These are phyloP conservation scores for Hybos culiciformis DNA, from an alignment of 2,888 invertebrate genomes.

Conservation along the genomic window DNA sequence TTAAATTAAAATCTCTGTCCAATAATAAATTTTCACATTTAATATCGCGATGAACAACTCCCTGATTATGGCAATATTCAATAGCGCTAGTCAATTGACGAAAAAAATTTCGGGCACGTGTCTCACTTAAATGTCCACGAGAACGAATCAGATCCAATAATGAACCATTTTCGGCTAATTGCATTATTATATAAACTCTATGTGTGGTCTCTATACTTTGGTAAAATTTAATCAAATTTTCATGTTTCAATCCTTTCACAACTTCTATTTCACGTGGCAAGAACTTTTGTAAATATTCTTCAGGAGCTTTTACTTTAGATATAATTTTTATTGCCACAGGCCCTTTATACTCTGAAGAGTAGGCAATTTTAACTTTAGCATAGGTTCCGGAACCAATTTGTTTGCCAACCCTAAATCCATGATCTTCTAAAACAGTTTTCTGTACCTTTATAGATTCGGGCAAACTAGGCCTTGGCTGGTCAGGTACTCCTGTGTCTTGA, in stretches of 20 bases:
- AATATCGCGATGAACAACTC: slow-evolving; percentile 70
- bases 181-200: slow-evolving; percentile 75
- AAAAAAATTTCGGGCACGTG: slow-evolving; percentile 54
- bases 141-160: slow-evolving; percentile 61
- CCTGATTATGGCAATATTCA: slow-evolving; percentile 63
- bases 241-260: slow-evolving; percentile 65
- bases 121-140: slow-evolving; percentile 56
- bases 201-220: slow-evolving; percentile 78
- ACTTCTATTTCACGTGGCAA: slow-evolving; percentile 71
- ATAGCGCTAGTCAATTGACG: slow-evolving; percentile 58
- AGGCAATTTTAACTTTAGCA: slow-evolving; percentile 67
- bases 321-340: slow-evolving; percentile 73
- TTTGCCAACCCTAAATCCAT: slow-evolving; percentile 61
- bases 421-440: slow-evolving; percentile 58
- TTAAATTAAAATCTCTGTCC: slow-evolving; percentile 54
- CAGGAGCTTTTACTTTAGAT: slow-evolving; percentile 66
- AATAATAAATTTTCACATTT: slow-evolving; percentile 73
- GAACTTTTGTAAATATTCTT: slow-evolving; percentile 69
- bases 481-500: no score
- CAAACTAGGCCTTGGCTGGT: no score
- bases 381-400: slow-evolving; percentile 72
- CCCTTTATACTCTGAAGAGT: slow-evolving; percentile 55
- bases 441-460: no score
- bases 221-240: slow-evolving; percentile 63
- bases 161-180: slow-evolving; percentile 68